Evolutionary conservation across 2,888 invertebrate genomes (phyloP).

Genomic region (Dicyrtoma fusca): DNA sequence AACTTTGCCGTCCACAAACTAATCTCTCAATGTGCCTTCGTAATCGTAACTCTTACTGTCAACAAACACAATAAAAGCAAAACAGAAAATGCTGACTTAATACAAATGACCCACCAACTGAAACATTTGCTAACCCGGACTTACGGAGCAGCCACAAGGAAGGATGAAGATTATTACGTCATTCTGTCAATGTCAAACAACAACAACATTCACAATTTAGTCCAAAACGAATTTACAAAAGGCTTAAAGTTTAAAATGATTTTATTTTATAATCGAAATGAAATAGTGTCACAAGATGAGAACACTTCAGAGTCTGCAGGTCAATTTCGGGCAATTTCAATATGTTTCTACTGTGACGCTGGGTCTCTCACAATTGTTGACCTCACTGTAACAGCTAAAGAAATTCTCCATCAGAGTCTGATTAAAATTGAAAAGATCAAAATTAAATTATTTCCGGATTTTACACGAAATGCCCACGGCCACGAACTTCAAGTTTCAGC

Average conservation of each 20-base stretch:
- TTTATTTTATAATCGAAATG: not conserved
- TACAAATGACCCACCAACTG: not conserved
- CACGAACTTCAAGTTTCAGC: slow-evolving; percentile 18
- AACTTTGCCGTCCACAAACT: not conserved
- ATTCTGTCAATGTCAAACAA: not conserved
- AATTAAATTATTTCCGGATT: slow-evolving; percentile 21
- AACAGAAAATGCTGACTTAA: no score
- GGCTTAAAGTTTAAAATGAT: slow-evolving; percentile 16
- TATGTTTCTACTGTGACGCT: slow-evolving; percentile 3
- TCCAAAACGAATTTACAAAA: not conserved
- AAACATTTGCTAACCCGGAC: not conserved
- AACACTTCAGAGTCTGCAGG: not conserved
- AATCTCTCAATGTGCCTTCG: slow-evolving; percentile 3
- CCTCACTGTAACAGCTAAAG: not conserved
- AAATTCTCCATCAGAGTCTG: no score
- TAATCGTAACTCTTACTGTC: not conserved
- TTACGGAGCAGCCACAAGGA: slow-evolving; percentile 9
- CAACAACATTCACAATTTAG: no score
- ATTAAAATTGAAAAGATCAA: no score
- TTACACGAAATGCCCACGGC: slow-evolving; percentile 11
- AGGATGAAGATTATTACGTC: slow-evolving; percentile 20
- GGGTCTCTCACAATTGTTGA: not conserved
- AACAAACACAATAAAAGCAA: not conserved
- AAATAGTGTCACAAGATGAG: no score
- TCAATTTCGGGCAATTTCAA: not conserved